Evolutionary conservation across 1,140 invertebrate genomes (phyloP), one percentile per base, ranked within the genome.

Genomic region (Hypothenemus hampei): DNA sequence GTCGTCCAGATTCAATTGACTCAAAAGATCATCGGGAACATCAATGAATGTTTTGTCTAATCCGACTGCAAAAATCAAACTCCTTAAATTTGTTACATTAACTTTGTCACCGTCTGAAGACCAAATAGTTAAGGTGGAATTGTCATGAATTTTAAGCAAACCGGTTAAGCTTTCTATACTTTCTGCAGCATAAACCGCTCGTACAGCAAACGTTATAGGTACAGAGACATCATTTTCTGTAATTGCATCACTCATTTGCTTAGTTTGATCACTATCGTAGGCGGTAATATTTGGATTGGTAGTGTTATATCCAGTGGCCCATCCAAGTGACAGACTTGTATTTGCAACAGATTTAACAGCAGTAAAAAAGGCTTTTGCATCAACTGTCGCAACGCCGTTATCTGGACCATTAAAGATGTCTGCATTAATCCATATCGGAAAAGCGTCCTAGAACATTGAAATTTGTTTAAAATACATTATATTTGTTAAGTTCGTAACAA

Each of bases 401-500:
- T 86, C 80, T 7, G 91, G 91, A 1, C 93, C 92, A 15, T 75
- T 66, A 0, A 94, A 69, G 40, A 96, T 89, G 68, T 95, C 90
- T 1, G 91, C 91, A 69, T 94, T 93, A 36, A 96, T 69, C 84
- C 89, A 91, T n/a, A 95, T 66, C 0, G 89, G 90, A 61, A 84
- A 81, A 1, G 72, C 77, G 37, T 84, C 70, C 84, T 90, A 67
- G 26, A 71, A 58, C 16, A 31, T 5, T 15, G 8, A 33, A 39
- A 10, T 13, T 40, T 23, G n/a, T 8, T 15, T 26, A 24, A 11
- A 4, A 40, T 10, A 40, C 3, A 18, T 18, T 13, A 16, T 37
- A 13, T 37, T 1, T 37, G 8, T 11, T 37, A 11, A 11, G 29
- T 37, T 37, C 5, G 64, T 59, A 26, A 58, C 56, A 41, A 52